Conservation (phyloP, 2,888 invertebrate genomes). For the Macrophya alboannulata region DNA sequence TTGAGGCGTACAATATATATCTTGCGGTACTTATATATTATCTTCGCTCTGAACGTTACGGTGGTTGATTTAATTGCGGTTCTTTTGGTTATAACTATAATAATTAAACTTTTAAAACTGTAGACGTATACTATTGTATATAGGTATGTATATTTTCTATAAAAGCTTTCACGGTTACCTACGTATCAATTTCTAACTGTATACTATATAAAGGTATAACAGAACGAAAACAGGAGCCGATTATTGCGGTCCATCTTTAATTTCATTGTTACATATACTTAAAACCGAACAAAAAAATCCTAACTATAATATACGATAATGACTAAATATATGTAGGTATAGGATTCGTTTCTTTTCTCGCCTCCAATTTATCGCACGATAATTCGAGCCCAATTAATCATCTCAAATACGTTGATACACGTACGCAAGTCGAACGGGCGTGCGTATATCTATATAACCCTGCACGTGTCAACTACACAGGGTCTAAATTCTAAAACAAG, state of each 20-base stretch:
- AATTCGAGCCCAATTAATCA: conserved; percentile 1
- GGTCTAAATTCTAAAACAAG: conserved; percentile 32
- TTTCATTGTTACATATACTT: not conserved
- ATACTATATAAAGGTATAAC: not conserved
- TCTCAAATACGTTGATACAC: not conserved
- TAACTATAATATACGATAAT: not conserved
- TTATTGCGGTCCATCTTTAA: not conserved
- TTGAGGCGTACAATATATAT: not conserved
- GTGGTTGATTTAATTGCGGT: conserved; percentile 49
- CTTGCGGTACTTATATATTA: conserved; percentile 20
- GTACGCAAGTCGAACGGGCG: not conserved
- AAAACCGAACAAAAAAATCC: not conserved
- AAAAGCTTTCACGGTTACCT: not conserved
- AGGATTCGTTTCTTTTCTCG: too few relatives aligned
- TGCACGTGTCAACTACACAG: conserved; percentile 37
- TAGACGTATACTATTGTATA: not conserved
- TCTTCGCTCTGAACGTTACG: conserved; percentile 17
- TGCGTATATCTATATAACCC: not conserved
- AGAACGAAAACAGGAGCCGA: not conserved
- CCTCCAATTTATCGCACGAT: not conserved
- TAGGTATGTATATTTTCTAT: not conserved
- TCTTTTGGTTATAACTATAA: conserved; percentile 3
- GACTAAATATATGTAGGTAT: not conserved
- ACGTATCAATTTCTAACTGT: conserved; percentile 20
- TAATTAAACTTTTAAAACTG: not conserved